These are phyloP conservation scores for Phocides pigmalion DNA, from an alignment of 1,140 invertebrate genomes.

Conservation along the genomic window DNA sequence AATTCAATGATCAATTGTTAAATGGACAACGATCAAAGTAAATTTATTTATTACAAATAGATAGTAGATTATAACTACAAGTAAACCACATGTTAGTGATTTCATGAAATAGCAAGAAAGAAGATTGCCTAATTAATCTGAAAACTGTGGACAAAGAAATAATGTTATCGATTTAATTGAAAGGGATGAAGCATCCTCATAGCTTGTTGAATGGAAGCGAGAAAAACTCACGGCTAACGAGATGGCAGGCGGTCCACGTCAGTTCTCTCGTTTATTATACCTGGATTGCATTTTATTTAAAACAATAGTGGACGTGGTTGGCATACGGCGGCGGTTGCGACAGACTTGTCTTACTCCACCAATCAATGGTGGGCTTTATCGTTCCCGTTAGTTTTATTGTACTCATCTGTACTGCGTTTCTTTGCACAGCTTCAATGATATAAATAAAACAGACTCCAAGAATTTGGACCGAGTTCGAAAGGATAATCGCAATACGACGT, in stretches of 20 bases:
- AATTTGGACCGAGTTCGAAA: slow-evolving; percentile 1
- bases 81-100: neutral
- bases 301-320: slow-evolving; percentile 61
- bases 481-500: neutral
- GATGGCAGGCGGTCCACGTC: slow-evolving; percentile 44
- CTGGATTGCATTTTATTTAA: slow-evolving; percentile 56
- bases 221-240: slow-evolving; percentile 47
- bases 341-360: slow-evolving; percentile 49
- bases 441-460: slow-evolving; percentile 2
- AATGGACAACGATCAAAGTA: too few species aligned
- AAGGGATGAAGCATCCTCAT: slow-evolving; percentile 26
- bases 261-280: slow-evolving; percentile 48
- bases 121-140: slow-evolving; percentile 24
- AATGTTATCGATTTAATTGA: slow-evolving; percentile 30
- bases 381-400: slow-evolving; percentile 33
- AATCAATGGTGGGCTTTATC: slow-evolving; percentile 32
- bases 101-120: slow-evolving; percentile 3
- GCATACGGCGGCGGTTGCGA: slow-evolving; percentile 47
- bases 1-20: too few species aligned
- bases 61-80: neutral
- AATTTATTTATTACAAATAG: too few species aligned
- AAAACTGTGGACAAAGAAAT: slow-evolving; percentile 18
- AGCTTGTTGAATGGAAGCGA: slow-evolving; percentile 35
- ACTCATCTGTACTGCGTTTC: slow-evolving; percentile 16
- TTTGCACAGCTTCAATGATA: neutral